Evolutionary conservation across 2,888 invertebrate species (phyloP).

Genomic region (Pyrocoelia pectoralis): DNA sequence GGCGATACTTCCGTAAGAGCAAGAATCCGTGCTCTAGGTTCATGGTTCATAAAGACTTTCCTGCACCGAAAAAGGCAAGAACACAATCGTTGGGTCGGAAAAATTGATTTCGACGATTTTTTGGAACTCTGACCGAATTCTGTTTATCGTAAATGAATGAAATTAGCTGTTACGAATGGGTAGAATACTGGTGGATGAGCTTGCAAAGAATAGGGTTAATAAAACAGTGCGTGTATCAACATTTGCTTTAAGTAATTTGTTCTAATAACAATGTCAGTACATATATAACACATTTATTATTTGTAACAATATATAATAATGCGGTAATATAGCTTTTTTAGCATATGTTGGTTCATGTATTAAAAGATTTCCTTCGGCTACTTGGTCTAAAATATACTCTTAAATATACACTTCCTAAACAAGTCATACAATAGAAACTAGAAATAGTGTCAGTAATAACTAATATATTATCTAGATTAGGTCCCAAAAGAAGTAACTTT

Average conservation of each 20-base stretch:
- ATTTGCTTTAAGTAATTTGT: constrained; percentile 31
- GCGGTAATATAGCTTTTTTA: constrained; percentile 19
- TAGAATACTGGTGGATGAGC: no score
- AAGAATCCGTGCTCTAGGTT: no score
- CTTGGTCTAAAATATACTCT: constrained; percentile 26
- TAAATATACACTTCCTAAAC: constrained; percentile 21
- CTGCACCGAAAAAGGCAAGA: no score
- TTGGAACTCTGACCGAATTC: no score
- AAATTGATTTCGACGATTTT: no score
- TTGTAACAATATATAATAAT: constrained; percentile 30
- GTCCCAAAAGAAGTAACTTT: constrained; percentile 35
- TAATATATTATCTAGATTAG: constrained; percentile 37
- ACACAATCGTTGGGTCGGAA: no score
- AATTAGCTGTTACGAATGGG: no score
- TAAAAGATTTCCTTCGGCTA: constrained; percentile 22
- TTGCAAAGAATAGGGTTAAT: not conserved
- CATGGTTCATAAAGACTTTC: no score
- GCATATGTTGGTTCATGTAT: constrained; percentile 32
- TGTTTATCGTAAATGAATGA: no score
- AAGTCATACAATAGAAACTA: constrained; percentile 3
- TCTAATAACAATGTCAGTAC: constrained; percentile 49
- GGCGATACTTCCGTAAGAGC: no score
- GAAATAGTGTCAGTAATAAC: constrained; percentile 23
- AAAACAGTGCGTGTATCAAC: not conserved
- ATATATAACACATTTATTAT: constrained; percentile 46